A percentile compares a stretch with the other conserved stretches of the same genome.
Conservation (phyloP, 2,797 vertebrate genomes). For the Podargus strigoides region DNA sequence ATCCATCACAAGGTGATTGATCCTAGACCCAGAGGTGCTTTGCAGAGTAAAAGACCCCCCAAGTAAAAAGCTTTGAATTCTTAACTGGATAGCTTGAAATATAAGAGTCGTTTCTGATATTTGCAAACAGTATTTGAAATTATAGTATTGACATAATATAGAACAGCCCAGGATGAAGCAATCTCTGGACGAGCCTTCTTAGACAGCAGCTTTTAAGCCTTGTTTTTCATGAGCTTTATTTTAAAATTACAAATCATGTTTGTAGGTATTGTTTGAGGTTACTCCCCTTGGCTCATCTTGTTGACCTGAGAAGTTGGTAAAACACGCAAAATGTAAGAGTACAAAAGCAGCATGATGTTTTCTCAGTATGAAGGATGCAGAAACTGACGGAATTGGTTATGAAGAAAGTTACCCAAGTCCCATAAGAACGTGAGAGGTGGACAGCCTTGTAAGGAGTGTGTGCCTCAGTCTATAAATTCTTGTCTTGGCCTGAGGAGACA, state of each 20-base stretch:
- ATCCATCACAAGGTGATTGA: constrained; percentile 44
- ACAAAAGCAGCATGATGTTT: neutral
- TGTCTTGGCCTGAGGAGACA: neutral
- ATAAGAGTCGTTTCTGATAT: neutral
- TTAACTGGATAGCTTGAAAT: neutral
- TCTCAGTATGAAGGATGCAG: neutral
- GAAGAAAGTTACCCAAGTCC: neutral
- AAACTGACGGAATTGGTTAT: neutral
- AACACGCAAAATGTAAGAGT: neutral
- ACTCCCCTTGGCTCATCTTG: neutral
- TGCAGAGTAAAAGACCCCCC: neutral
- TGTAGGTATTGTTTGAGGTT: neutral
- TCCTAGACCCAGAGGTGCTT: neutral
- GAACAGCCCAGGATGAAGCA: neutral
- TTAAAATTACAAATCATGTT: neutral
- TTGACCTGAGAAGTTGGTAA: neutral
- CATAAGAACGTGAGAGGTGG: neutral
- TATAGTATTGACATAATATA: neutral
- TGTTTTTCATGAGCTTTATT: neutral
- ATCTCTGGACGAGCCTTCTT: neutral
- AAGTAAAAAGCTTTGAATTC: neutral
- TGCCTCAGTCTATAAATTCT: neutral
- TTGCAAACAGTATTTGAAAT: neutral
- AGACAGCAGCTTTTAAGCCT: neutral
- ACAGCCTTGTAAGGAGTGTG: neutral